Percentiles rank a stretch among this genome's conserved stretches.
phyloP scores from a whole-genome alignment of 2,888 invertebrate species.

The Andrena trimmerana region DNA sequence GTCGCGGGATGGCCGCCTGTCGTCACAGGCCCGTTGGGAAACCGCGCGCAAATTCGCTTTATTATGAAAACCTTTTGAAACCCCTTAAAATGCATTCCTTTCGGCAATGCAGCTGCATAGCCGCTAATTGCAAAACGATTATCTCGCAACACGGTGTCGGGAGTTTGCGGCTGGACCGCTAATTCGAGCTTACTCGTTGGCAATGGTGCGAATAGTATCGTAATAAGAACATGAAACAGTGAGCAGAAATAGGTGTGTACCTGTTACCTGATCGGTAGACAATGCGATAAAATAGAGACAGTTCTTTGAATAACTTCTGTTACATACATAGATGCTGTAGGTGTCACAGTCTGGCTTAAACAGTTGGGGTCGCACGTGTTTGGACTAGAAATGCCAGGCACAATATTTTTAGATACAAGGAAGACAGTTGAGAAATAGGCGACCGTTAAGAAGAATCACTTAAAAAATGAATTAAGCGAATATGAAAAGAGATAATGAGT shows the following conservation, averaged over 20 bases:
- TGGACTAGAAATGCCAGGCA: too few species aligned
- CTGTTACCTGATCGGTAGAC: too few species aligned
- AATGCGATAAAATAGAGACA: too few species aligned
- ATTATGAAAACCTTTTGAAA: slow-evolving; percentile 63
- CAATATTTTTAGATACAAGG: too few species aligned
- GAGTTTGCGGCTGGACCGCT: slow-evolving; percentile 37
- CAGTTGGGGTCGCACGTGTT: too few species aligned
- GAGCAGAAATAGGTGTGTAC: neutral
- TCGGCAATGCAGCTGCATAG: slow-evolving; percentile 56
- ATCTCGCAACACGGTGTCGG: slow-evolving; percentile 64
- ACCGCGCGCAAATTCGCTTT: slow-evolving; percentile 70
- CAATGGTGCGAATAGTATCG: slow-evolving; percentile 20
- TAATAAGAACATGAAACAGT: neutral
- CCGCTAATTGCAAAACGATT: slow-evolving; percentile 72
- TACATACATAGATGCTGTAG: too few species aligned
- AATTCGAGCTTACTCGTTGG: slow-evolving; percentile 38
- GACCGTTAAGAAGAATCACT: too few species aligned
- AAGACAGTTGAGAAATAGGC: too few species aligned
- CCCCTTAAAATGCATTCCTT: slow-evolving; percentile 60
- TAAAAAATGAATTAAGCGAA: too few species aligned
- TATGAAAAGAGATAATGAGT: too few species aligned
- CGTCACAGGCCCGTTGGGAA: slow-evolving; percentile 65
- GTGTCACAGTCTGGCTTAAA: too few species aligned
- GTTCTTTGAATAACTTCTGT: too few species aligned
- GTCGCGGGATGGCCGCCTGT: slow-evolving; percentile 61